Conservation (phyloP, 2,888 invertebrate species). For the Zelleria hepariella region DNA sequence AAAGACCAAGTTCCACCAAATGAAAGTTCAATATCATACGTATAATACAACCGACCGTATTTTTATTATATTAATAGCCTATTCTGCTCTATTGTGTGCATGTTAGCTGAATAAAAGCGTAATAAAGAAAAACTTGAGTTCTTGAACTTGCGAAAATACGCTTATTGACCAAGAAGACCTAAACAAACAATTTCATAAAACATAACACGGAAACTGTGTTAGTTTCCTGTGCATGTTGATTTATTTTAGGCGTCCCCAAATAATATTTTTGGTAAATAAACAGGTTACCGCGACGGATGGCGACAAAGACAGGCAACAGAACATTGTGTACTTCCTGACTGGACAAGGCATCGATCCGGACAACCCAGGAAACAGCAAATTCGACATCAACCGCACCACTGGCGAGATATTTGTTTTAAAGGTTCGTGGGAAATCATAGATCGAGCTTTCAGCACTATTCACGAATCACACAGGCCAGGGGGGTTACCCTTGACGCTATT, state of each 20-base stretch:
- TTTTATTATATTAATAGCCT: not conserved
- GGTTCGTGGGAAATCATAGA: conserved; percentile 70
- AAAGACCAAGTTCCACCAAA: conserved; percentile 27
- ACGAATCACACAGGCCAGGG: not conserved
- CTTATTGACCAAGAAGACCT: not conserved
- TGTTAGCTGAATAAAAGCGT: not conserved
- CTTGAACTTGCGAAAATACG: too few relatives aligned
- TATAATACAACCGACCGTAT: too few relatives aligned
- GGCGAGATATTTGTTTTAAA: conserved; percentile 96
- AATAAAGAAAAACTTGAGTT: too few relatives aligned
- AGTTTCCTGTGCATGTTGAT: not conserved
- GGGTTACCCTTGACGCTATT: too few relatives aligned
- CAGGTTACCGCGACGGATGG: conserved; percentile 97
- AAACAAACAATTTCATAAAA: not conserved
- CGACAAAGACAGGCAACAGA: conserved; percentile 94
- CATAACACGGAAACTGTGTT: not conserved
- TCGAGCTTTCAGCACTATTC: not conserved
- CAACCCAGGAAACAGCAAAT: conserved; percentile 95
- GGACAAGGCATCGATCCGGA: conserved; percentile 97
- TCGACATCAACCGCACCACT: conserved; percentile 95
- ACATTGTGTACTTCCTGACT: conserved; percentile 95
- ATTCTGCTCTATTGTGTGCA: not conserved
- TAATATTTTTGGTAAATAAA: conserved; percentile 11
- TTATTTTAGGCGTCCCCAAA: not conserved
- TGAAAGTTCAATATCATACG: not conserved